Evolutionary conservation across 2,797 vertebrate genomes (phyloP).

Genomic region (Protosalanx chinensis): DNA sequence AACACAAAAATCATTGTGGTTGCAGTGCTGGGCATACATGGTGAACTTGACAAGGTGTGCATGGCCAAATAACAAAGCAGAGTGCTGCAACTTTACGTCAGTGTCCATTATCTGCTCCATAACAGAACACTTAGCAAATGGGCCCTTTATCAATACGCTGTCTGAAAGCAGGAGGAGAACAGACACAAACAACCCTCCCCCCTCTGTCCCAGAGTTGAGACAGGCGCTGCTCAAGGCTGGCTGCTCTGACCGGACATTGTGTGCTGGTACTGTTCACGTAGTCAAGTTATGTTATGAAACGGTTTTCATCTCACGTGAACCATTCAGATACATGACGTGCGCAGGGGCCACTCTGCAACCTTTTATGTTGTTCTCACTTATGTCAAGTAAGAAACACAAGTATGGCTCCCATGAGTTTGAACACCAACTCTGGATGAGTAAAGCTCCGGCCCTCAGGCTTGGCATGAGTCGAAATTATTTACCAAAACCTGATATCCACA

Average conservation of each 20-base stretch:
- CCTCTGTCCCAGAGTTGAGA: slow-evolving; percentile 31
- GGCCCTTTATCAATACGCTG: slow-evolving; percentile 38
- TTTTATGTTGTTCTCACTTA: too few relatives aligned
- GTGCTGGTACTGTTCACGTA: background rate
- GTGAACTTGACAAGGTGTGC: slow-evolving; percentile 2
- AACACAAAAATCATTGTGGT: background rate
- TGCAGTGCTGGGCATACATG: background rate
- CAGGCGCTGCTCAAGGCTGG: slow-evolving; percentile 3
- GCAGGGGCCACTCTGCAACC: too few relatives aligned
- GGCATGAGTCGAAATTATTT: too few relatives aligned
- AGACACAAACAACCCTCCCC: background rate
- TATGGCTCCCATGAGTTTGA: too few relatives aligned
- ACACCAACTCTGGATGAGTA: too few relatives aligned
- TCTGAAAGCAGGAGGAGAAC: slow-evolving; percentile 44
- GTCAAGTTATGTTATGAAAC: background rate
- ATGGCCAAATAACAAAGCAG: slow-evolving; percentile 21
- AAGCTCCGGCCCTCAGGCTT: too few relatives aligned
- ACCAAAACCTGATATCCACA: too few relatives aligned
- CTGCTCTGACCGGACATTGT: too few relatives aligned
- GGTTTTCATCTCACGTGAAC: background rate
- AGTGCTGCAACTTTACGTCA: slow-evolving; percentile 9
- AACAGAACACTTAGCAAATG: slow-evolving; percentile 32
- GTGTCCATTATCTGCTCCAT: slow-evolving; percentile 34
- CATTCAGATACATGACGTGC: background rate
- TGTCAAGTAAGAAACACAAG: too few relatives aligned